Evolutionary conservation across 1,140 invertebrate species (phyloP).

Genomic region (Gonioctena quinquepunctata): DNA sequence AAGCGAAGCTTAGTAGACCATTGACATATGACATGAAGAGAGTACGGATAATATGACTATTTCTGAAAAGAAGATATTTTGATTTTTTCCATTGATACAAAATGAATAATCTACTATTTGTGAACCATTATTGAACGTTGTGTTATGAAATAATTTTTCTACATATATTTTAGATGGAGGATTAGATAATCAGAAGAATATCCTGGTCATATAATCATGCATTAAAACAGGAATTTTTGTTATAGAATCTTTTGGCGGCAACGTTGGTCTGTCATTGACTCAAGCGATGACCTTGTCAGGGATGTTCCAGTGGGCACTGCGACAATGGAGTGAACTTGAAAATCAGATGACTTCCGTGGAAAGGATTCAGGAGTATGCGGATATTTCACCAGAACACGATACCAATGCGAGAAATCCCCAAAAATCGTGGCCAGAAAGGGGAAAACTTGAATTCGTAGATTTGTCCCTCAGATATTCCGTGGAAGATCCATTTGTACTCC

Average conservation of each 20-base stretch:
- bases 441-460: constrained; percentile 49
- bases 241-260: constrained; percentile 60
- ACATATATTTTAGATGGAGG: too few species aligned
- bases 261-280: constrained; percentile 78
- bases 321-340: constrained; percentile 79
- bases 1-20: too few species aligned
- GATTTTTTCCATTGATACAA: too few species aligned
- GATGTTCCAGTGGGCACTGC: constrained; percentile 81
- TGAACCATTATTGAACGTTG: too few species aligned
- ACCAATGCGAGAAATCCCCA: constrained; percentile 55
- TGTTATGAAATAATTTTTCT: too few species aligned
- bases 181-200: too few species aligned
- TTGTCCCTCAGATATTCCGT: constrained; percentile 70
- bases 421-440: constrained; percentile 35
- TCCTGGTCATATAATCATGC: too few species aligned
- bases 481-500: constrained; percentile 67
- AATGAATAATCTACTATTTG: too few species aligned
- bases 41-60: too few species aligned
- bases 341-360: constrained; percentile 82
- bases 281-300: constrained; percentile 77
- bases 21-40: too few species aligned
- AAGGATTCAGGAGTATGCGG: constrained; percentile 73
- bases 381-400: constrained; percentile 67
- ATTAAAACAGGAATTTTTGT: too few species aligned
- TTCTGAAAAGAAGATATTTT: too few species aligned